phyloP scores from a whole-genome alignment of 2,888 invertebrate genomes.

The Coecobrya sp. region DNA sequence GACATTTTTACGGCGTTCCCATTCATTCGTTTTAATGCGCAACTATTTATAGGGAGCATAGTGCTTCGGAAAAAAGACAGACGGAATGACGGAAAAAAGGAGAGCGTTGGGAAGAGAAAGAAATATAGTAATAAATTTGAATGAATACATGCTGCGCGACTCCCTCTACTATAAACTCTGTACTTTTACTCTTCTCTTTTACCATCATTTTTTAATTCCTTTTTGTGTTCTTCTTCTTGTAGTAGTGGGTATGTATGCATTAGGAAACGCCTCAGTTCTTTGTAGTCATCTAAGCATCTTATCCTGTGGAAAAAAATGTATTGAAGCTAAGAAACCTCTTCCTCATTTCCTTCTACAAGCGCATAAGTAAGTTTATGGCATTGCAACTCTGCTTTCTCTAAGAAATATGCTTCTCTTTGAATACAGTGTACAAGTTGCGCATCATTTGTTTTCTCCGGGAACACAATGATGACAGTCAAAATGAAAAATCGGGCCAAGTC shows the following conservation, averaged over 20 bases:
- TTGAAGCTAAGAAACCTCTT: conserved; percentile 27
- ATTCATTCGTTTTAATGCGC: conserved; percentile 72
- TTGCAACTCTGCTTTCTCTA: neutral
- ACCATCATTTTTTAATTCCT: conserved; percentile 79
- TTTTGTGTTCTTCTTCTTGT: conserved; percentile 29
- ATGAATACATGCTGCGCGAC: conserved; percentile 66
- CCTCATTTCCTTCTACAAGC: conserved; percentile 19
- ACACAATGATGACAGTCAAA: conserved; percentile 74
- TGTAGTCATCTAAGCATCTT: neutral
- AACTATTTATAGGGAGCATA: conserved; percentile 23
- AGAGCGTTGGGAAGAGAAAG: conserved; percentile 26
- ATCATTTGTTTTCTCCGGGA: conserved; percentile 71
- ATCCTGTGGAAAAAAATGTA: conserved; percentile 12
- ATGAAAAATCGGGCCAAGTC: conserved; percentile 70
- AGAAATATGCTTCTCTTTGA: conserved; percentile 63
- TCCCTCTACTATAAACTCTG: conserved; percentile 19
- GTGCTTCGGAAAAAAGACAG: neutral
- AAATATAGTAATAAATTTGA: conserved; percentile 65
- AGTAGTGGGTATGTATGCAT: neutral
- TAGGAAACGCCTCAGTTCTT: neutral
- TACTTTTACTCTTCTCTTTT: conserved; percentile 58
- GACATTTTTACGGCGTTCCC: conserved; percentile 82
- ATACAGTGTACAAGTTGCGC: conserved; percentile 71
- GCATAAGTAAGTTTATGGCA: conserved; percentile 53
- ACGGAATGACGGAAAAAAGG: neutral